Conservation (phyloP, 2,797 vertebrate species). For the Falco berigora region DNA sequence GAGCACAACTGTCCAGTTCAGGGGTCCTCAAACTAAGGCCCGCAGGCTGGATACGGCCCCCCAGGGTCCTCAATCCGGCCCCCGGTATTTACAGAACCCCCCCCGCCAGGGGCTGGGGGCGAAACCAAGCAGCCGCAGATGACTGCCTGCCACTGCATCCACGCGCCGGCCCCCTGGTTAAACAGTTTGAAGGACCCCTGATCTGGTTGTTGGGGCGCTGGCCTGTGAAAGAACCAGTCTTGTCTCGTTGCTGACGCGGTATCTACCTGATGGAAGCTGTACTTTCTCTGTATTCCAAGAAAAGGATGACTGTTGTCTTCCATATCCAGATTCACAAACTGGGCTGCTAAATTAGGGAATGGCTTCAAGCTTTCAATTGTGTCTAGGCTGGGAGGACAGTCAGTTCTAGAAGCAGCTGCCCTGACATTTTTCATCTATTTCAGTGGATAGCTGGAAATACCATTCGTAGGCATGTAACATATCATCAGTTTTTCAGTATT, state of each 20-base stretch:
- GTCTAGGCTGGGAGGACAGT: background rate
- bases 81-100: no score
- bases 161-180: no score
- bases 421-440: background rate
- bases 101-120: no score
- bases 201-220: background rate
- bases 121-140: no score
- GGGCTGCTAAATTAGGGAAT: background rate
- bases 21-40: no score
- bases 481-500: background rate
- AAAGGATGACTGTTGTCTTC: background rate
- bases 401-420: background rate
- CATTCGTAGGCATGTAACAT: background rate
- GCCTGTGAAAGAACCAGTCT: background rate
- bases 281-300: background rate
- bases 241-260: background rate
- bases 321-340: background rate
- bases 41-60: no score
- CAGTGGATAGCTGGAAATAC: background rate
- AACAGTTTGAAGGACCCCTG: no score
- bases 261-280: background rate
- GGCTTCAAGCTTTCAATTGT: background rate
- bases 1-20: background rate
- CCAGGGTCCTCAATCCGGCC: no score
- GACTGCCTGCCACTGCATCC: no score